Conservation (phyloP, 2,113 vertebrate genomes). For the Speoplatyrhinus poulsoni region DNA sequence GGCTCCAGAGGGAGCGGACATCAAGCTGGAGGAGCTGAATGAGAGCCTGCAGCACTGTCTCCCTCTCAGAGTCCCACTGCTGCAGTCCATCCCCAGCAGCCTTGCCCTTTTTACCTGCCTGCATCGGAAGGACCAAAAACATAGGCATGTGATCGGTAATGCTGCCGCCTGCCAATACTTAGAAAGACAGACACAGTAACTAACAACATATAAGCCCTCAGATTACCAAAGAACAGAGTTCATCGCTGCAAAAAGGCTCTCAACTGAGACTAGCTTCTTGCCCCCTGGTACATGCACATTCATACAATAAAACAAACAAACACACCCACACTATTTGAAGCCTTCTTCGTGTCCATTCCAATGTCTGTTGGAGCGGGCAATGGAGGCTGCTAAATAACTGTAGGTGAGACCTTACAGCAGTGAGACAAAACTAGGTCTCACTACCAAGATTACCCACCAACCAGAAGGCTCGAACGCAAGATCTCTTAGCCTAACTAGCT, state of each 20-base stretch:
- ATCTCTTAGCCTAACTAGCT: conserved; percentile 50
- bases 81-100: conserved; percentile 64
- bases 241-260: conserved; percentile 50
- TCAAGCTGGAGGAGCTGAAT: conserved; percentile 90
- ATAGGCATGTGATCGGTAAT: neutral
- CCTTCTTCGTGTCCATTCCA: conserved; percentile 15
- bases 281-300: conserved; percentile 55
- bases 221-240: conserved; percentile 74
- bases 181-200: neutral
- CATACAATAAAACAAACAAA: conserved; percentile 37
- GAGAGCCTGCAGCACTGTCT: conserved; percentile 79
- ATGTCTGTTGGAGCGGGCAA: conserved; percentile 39
- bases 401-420: conserved; percentile 74
- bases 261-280: conserved; percentile 37
- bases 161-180: neutral
- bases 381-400: conserved; percentile 42
- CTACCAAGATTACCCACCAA: conserved; percentile 74
- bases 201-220: conserved; percentile 57
- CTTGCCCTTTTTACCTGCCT: conserved; percentile 85
- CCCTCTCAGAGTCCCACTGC: conserved; percentile 88
- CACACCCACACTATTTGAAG: conserved; percentile 56
- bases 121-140: conserved; percentile 22
- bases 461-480: conserved; percentile 46
- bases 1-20: conserved; percentile 85
- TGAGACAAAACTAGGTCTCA: conserved; percentile 60